Conservation (phyloP, 2,113 vertebrate genomes). For the Hypocryptadius cinnamomeus region DNA sequence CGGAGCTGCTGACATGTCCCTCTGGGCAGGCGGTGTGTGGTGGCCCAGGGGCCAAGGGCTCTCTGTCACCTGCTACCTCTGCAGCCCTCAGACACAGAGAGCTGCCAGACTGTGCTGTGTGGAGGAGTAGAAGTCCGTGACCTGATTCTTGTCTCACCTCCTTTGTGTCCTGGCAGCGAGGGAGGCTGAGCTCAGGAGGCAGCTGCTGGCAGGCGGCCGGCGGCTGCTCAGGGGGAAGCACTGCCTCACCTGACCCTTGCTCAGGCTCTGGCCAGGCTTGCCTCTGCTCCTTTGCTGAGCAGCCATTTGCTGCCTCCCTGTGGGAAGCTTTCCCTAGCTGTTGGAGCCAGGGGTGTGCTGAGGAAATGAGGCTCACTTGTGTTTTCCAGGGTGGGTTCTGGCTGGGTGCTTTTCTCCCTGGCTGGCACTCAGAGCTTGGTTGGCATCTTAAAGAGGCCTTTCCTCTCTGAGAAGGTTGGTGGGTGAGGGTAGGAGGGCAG, state of each 20-base stretch:
- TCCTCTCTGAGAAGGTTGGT: background rate
- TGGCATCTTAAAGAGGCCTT: background rate
- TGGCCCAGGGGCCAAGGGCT: background rate
- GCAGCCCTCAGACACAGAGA: background rate
- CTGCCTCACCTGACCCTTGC: background rate
- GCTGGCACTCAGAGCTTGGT: background rate
- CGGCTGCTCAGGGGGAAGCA: background rate
- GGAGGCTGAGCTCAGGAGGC: background rate
- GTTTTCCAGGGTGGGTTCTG: background rate
- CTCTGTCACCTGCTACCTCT: background rate
- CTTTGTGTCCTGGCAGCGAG: background rate
- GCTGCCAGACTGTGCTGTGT: background rate
- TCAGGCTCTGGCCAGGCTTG: background rate
- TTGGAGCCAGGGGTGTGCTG: background rate
- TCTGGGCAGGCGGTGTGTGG: rapidly evolving
- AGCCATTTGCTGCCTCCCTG: conserved; percentile 13
- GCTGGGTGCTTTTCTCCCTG: background rate
- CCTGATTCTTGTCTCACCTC: background rate
- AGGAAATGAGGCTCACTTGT: background rate
- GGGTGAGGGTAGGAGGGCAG: background rate
- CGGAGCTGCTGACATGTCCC: background rate
- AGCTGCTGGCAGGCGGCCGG: background rate
- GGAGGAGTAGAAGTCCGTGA: background rate
- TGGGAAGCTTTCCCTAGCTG: background rate
- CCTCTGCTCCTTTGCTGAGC: background rate